A percentile compares a stretch with the other conserved stretches of the same genome.
Evolutionary conservation across 2,888 invertebrate genomes (phyloP).

Genomic region (Drosophila birchii): DNA sequence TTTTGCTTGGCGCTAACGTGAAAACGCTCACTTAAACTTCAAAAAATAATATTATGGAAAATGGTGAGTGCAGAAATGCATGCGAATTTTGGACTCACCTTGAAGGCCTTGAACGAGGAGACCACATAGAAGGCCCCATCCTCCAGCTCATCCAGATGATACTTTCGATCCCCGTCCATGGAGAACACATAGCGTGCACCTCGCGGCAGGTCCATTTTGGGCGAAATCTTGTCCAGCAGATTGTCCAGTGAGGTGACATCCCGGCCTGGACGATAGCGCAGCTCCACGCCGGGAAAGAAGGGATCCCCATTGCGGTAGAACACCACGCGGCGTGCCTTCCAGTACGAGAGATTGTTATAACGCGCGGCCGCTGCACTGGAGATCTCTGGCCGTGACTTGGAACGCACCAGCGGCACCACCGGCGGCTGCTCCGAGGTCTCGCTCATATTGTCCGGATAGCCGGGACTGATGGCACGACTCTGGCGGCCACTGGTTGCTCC

Average conservation of each 20-base stretch:
- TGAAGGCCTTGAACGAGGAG: slow-evolving; percentile 95
- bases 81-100: slow-evolving; percentile 87
- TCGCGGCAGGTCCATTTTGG: slow-evolving; percentile 93
- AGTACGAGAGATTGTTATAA: slow-evolving; percentile 93
- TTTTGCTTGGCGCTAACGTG: slow-evolving; percentile 73
- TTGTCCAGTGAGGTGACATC: slow-evolving; percentile 94
- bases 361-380: slow-evolving; percentile 85
- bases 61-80: slow-evolving; percentile 25
- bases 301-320: slow-evolving; percentile 98
- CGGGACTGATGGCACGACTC: slow-evolving; percentile 72
- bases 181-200: slow-evolving; percentile 96
- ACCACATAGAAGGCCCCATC: slow-evolving; percentile 97
- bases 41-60: slow-evolving; percentile 34
- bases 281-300: slow-evolving; percentile 94
- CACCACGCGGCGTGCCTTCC: slow-evolving; percentile 93
- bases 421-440: slow-evolving; percentile 86
- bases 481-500: slow-evolving; percentile 67
- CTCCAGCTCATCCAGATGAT: slow-evolving; percentile 93
- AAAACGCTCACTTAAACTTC: slow-evolving; percentile 68
- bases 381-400: slow-evolving; percentile 84
- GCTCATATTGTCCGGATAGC: slow-evolving; percentile 87
- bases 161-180: slow-evolving; percentile 95
- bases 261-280: slow-evolving; percentile 94
- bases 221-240: slow-evolving; percentile 93
- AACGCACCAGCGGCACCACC: slow-evolving; percentile 82